Evolutionary conservation across 1,140 invertebrate species (phyloP), one percentile per base, ranked within the genome.

Genomic region (Caerostris darwini): DNA sequence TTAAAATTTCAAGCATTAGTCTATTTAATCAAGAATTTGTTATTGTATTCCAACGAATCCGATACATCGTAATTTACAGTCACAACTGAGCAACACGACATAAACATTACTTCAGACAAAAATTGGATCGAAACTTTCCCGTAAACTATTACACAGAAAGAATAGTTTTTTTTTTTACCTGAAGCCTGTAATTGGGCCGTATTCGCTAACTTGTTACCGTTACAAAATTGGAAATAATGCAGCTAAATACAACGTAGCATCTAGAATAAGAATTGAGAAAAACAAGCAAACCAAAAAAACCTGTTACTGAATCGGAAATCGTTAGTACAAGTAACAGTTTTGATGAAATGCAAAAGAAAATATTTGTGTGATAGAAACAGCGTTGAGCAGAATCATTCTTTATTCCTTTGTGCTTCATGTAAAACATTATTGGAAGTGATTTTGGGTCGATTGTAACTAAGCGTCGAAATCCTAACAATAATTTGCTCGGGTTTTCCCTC

Each of bases 361-460:
- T 83, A 83, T 58, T 54, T 56, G 81, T 58, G 53, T 83, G 81
- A 54, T 56, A 83, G 81, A 83, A 83, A 54, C 81, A 83, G 53
- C 57, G 12, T 19, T 34, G 87, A 87, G 57, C n/a, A 77, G 69
- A 87, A 61, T 59, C 56, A 50, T 67, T 77, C 64, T 81, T 90
- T 90, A 81, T 90, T 81, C 71, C 6, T 67, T 50, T 56, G 56
- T 59, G 61, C 58, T 90, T n/a, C 67, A 17, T 77, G 69, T 69
- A 90, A 90, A 77, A 67, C 71, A 90, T 90, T 90, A 90, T 90
- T 81, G 89, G 61, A 81, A 34, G 64, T 58, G 53, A 58, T 90
- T 90, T 77, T 14, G n/a, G 89, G 89, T 90, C 89, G 89, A 90
- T 90, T 81, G 89, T 90, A 77, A 90, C 89, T 90, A 90, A 81